Percentiles rank a stretch among this genome's conserved stretches.
Conservation (phyloP, 2,888 invertebrate species). For the Cenopis cana region DNA sequence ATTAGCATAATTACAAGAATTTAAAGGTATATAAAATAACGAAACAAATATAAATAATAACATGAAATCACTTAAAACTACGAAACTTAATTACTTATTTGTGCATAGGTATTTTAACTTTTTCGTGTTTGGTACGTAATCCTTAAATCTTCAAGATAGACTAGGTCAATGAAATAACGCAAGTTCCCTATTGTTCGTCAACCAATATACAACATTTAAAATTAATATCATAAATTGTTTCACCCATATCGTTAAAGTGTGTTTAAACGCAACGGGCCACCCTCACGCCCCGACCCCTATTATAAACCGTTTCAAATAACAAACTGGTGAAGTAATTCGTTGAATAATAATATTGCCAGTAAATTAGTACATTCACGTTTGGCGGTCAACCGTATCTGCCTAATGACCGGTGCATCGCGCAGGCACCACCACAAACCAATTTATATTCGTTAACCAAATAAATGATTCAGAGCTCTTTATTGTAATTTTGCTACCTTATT, state of each 20-base stretch:
- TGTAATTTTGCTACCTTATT: slow-evolving; percentile 43
- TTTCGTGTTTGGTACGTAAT: too few species aligned
- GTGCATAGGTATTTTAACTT: too few species aligned
- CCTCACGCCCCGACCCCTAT: slow-evolving; percentile 43
- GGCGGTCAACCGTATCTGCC: slow-evolving; percentile 46
- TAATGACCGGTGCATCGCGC: slow-evolving; percentile 57
- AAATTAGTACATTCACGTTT: slow-evolving; percentile 51
- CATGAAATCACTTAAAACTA: too few species aligned
- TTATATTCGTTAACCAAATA: slow-evolving; percentile 57
- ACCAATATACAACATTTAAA: background rate
- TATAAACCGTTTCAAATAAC: slow-evolving; percentile 54
- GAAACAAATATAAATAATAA: too few species aligned
- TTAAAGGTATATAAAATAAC: too few species aligned
- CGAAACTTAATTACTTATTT: too few species aligned
- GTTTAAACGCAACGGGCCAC: slow-evolving; percentile 27
- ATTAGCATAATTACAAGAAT: too few species aligned
- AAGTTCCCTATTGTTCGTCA: background rate
- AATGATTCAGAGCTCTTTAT: slow-evolving; percentile 46
- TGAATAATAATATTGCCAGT: slow-evolving; percentile 43
- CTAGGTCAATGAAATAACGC: too few species aligned
- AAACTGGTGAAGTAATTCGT: slow-evolving; percentile 65
- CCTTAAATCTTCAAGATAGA: too few species aligned
- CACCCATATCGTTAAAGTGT: slow-evolving; percentile 7
- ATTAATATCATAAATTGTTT: background rate
- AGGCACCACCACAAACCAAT: slow-evolving; percentile 57